Evolutionary conservation across 2,113 vertebrate species (phyloP), one percentile per base, ranked within the genome.

Genomic region (Carettochelys insculpta): DNA sequence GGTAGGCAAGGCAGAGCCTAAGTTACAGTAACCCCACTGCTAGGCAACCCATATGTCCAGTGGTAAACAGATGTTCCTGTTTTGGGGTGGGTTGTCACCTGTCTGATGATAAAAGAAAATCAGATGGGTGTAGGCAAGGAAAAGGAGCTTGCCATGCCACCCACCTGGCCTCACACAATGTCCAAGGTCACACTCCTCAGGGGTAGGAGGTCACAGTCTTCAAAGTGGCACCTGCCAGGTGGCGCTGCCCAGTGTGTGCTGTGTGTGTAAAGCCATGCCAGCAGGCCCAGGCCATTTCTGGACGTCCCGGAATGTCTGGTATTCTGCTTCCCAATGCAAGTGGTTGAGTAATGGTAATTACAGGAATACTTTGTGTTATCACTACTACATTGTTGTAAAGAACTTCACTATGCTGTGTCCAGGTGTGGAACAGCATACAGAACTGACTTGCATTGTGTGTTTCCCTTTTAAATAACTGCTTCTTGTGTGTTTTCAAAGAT

Each of bases 401-500:
- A 38, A 25, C 48, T 61, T 79, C 24, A 22, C 77, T 51, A 25
- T 47, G 54, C 31, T 19, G 24, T 3, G 45, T n/a, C 12, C 86
- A 14, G 86, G 10, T 86, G 25, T 80, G 16, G 52, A 45, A 85
- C 48, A 41, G 34, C 27, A 85, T 14, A 87, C 41, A 65, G 85
- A 53, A 80, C 31, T 77, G 50, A 17, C 58, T 20, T 65, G 41
- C 13, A 9, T 11, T n/a, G 5, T 2, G 20, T 61, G 5, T 13
- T 47, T 76, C 71, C 82, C 56, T 80, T 86, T 89, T 76, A 50
- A 53, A 83, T 38, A 82, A 75, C 3, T 56, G 9, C 41, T 52
- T 24, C 29, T 50, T 29, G 5, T 85, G 34, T 92, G 61, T 87
- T 82, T 51, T 73, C 78, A 45, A 41, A 97, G 97, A 95, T 96